phyloP scores from a whole-genome alignment of 2,888 invertebrate genomes.

The Sphaerophoria taeniata region DNA sequence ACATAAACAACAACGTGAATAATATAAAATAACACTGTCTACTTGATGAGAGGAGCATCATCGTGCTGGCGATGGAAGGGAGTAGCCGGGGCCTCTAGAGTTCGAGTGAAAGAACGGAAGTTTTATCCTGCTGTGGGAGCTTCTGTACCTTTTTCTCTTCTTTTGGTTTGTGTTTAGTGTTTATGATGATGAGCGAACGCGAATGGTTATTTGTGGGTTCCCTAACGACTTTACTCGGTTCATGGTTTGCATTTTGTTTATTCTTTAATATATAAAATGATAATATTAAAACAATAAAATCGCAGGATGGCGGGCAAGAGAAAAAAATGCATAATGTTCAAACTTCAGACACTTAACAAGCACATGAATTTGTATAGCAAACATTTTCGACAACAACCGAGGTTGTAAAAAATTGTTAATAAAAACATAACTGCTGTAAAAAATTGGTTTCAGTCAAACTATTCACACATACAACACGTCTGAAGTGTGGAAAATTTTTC shows the following conservation, averaged over 20 bases:
- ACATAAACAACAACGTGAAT: slow-evolving; percentile 73
- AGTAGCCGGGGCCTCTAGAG: no score
- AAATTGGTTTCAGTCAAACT: no score
- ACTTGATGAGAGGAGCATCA: slow-evolving; percentile 61
- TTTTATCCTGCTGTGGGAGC: slow-evolving; percentile 49
- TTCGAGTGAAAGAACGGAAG: slow-evolving; percentile 53
- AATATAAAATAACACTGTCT: slow-evolving; percentile 72
- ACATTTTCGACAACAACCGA: no score
- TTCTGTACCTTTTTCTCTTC: slow-evolving; percentile 23
- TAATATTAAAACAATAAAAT: neutral
- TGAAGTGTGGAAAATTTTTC: no score
- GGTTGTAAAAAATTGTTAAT: no score
- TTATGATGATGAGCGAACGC: slow-evolving; percentile 36
- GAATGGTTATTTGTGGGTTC: slow-evolving; percentile 50
- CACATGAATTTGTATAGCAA: no score
- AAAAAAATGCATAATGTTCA: slow-evolving; percentile 5
- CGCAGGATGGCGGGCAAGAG: neutral
- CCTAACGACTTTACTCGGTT: slow-evolving; percentile 49
- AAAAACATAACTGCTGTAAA: no score
- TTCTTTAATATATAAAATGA: slow-evolving; percentile 32
- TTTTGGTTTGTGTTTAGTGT: slow-evolving; percentile 24
- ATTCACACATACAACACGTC: no score
- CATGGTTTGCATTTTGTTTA: slow-evolving; percentile 25
- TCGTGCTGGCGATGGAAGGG: slow-evolving; percentile 43
- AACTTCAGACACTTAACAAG: slow-evolving; percentile 25